These are phyloP conservation scores for Eupithecia centaureata DNA, from an alignment of 2,888 invertebrate species.

Conservation along the genomic window DNA sequence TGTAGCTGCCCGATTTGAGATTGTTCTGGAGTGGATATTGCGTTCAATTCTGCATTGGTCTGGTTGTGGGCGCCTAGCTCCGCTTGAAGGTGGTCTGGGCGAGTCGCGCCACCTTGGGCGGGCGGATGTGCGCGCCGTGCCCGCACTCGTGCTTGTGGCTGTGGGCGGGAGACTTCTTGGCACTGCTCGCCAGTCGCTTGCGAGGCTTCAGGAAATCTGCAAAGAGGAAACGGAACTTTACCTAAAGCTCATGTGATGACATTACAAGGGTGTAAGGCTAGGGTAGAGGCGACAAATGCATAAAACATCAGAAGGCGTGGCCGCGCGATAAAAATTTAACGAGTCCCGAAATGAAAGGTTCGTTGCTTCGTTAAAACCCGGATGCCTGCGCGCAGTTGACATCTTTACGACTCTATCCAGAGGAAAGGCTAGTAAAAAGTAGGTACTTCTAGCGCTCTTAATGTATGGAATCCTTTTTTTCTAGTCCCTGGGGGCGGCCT, in stretches of 20 bases:
- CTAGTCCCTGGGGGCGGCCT: constrained; percentile 65
- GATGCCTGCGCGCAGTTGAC: constrained; percentile 55
- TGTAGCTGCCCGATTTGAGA: constrained; percentile 52
- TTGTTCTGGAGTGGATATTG: constrained; percentile 50
- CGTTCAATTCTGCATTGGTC: constrained; percentile 43
- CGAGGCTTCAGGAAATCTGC: constrained; percentile 88
- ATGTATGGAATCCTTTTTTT: constrained; percentile 65
- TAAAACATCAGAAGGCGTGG: constrained; percentile 42
- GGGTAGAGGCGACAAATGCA: constrained; percentile 25
- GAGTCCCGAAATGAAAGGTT: constrained; percentile 61
- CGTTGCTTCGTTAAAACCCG: constrained; percentile 60
- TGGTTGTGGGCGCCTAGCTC: constrained; percentile 63
- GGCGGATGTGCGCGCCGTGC: constrained; percentile 77
- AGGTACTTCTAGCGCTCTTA: constrained; percentile 61
- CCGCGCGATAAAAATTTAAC: constrained; percentile 57
- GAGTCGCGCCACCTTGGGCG: constrained; percentile 77
- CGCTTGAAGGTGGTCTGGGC: constrained; percentile 74
- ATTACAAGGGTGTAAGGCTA: neutral
- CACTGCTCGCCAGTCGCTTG: constrained; percentile 82
- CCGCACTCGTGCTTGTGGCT: constrained; percentile 76
- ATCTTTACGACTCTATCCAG: constrained; percentile 74
- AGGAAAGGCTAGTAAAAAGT: constrained; percentile 63
- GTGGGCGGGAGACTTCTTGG: constrained; percentile 79
- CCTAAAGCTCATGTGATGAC: neutral
- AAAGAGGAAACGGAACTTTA: constrained; percentile 59